Evolutionary conservation across 2,113 vertebrate genomes (phyloP), one percentile per base, ranked within the genome.

Genomic region (Paracanthobrama guichenoti): DNA sequence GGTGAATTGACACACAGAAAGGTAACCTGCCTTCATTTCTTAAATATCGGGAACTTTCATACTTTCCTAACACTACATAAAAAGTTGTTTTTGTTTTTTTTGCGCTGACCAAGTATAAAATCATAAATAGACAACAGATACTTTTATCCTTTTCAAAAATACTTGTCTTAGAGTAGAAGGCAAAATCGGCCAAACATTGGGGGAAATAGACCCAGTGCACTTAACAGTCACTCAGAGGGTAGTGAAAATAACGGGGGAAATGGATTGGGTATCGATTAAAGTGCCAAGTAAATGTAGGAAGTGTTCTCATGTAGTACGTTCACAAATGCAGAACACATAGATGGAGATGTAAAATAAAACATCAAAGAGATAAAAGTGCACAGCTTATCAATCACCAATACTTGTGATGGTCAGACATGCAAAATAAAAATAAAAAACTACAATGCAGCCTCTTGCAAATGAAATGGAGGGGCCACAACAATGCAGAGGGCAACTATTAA

Each of bases 181-280:
- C 88, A 92, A 87, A 76, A 90, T 88, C 85, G 87, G 88, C 86
- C 84, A 90, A 88, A 90, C 90, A 90, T 67, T 81, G 84, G 89
- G 84, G 86, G 42, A 82, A 85, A 90, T 85, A 89, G 86, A 88
- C 89, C 90, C 90, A 90, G 89, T 86, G 90, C 87, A 90, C 86
- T 28, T 89, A 91, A 92, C 90, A 91, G 91, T 92, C 92, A 69
- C 76, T 85, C 53, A 59, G 88, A 69, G 7, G 42, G 71, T 55
- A 55, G 28, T 64, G 50, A 12, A n/a, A 74, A 24, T 42, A 79
- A n/a, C 24, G n/a, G 39, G 11, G 14, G 46, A 59, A 13, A 4
- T 71, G 11, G 14, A 64, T 80, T 50, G 82, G 84, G 78, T 67
- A 89, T 89, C 64, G 82, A 78, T 81, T 92, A 90, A 91, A 92